Base-by-base conservation (phyloP, 2,797 vertebrate species). In the Pseudomugil gertrudae region DNA sequence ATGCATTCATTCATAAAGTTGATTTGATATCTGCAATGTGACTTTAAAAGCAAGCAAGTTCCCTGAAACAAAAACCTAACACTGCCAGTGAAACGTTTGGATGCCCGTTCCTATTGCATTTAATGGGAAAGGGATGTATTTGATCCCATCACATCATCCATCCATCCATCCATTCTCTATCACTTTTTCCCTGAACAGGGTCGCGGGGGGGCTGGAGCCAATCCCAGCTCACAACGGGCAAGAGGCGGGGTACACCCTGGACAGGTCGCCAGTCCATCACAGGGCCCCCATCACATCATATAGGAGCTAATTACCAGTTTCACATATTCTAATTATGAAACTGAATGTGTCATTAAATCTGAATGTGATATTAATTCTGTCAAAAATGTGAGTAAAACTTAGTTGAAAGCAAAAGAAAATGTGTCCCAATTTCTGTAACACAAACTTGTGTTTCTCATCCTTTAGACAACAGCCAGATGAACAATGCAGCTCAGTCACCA, bases 401-500 rank as follows among this genome's bases (percentile, higher is more conserved):
- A 13, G 9, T 19, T 38, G 11, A 43, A 33, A 0, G n/a, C 14
- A 27, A 0, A 26, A 27, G 0, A 27, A 48, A 29, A 19, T 43
- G 8, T n/a, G 21, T 38, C 40, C 55, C 8, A 32, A 8, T 59
- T 47, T 65, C 29, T 78, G 26, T n/a, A 61, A 58, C 53, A 36
- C 68, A 0, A 1, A 10, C 36, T 52, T 66, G 27, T 77, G 17
- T 70, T 77, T 79, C 23, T 13, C 35, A 53, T 87, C 64, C 64
- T 90, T 63, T 85, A 99, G 97, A 97, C 56, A 68, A 93, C 70
- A 88, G 92, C 69, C 96, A 97, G 90, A 95, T 98, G 93, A 99
- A 98, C 90, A 99, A 96, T 0, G 83, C 93, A 45, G 93, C 93
- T 63, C 94, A 96, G 67, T 92, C 95, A 60, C 95, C 97, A 3